These are phyloP conservation scores for Brotula barbata DNA, from an alignment of 2,797 vertebrate genomes.

Conservation along the genomic window DNA sequence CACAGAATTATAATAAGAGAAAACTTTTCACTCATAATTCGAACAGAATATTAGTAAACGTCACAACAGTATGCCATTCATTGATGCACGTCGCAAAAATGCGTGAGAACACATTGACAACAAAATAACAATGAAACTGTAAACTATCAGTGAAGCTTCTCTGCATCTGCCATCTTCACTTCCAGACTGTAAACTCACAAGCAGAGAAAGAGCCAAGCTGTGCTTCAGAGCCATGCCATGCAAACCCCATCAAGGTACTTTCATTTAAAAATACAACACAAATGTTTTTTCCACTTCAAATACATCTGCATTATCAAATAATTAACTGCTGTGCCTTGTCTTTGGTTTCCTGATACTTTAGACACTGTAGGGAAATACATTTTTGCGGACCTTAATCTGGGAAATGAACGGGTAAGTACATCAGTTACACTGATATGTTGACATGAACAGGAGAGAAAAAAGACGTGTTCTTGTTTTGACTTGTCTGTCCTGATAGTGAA, in stretches of 20 bases:
- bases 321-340: not conserved
- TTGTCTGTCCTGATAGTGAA: too few relatives aligned
- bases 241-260: slow-evolving; percentile 82
- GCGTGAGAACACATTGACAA: too few relatives aligned
- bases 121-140: not conserved
- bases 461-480: too few relatives aligned
- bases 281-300: not conserved
- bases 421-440: too few relatives aligned
- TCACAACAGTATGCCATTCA: too few relatives aligned
- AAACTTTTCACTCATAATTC: too few relatives aligned
- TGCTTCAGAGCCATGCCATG: slow-evolving; percentile 90
- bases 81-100: too few relatives aligned
- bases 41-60: too few relatives aligned
- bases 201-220: slow-evolving; percentile 90
- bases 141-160: not conserved
- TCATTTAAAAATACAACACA: too few relatives aligned
- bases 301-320: not conserved
- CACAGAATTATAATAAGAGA: too few relatives aligned
- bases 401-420: slow-evolving; percentile 87
- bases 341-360: slow-evolving; percentile 61
- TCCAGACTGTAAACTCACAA: slow-evolving; percentile 89
- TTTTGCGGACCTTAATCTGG: slow-evolving; percentile 93
- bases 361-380: slow-evolving; percentile 80
- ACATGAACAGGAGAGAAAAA: too few relatives aligned
- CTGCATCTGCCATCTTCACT: slow-evolving; percentile 5